Evolutionary conservation across 2,113 vertebrate genomes (phyloP), one percentile per base, ranked within the genome.

Genomic region (Pluvianellus socialis): DNA sequence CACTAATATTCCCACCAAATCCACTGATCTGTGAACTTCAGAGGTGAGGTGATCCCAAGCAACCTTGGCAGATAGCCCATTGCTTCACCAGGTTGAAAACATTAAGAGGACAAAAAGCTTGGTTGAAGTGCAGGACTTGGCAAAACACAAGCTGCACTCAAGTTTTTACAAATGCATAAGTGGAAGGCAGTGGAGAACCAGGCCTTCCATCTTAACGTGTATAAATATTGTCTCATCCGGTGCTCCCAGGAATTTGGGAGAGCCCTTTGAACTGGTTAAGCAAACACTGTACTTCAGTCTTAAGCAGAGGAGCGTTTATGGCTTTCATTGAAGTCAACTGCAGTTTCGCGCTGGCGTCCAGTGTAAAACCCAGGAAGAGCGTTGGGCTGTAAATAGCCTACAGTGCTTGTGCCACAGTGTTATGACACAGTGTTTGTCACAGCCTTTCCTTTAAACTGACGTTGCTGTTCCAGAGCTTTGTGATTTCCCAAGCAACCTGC

Each of bases 401-500:
- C 42, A n/a, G 40, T 40, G 10, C 32, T 79, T 89, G 42, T 79
- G 81, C 59, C 24, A 30, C 5, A 47, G 45, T 55, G 28, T 52
- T 71, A 22, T 66, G 58, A 35, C 67, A 76, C 75, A 77, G 92
- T 0, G 3, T n/a, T 80, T 91, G 56, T 61, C 44, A 30, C 49
- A 73, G 80, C 63, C 35, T 74, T 94, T 59, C 71, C 27, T 95
- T 87, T 90, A 68, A 45, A 68, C 12, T 30, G 71, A 21, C 26
- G 35, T 49, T 75, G n/a, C 90, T 38, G 5, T 84, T 92, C 73
- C 83, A 80, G 72, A 42, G 55, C 70, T 94, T 74, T 61, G 75
- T 65, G 73, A 68, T 94, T 86, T 95, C 42, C 84, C 52, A 90
- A 93, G 80, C 50, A 95, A 94, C 70, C 55, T 91, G 70, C 21